These are phyloP conservation scores for Sarcophaga variegata DNA, from an alignment of 2,888 invertebrate species.

Conservation along the genomic window DNA sequence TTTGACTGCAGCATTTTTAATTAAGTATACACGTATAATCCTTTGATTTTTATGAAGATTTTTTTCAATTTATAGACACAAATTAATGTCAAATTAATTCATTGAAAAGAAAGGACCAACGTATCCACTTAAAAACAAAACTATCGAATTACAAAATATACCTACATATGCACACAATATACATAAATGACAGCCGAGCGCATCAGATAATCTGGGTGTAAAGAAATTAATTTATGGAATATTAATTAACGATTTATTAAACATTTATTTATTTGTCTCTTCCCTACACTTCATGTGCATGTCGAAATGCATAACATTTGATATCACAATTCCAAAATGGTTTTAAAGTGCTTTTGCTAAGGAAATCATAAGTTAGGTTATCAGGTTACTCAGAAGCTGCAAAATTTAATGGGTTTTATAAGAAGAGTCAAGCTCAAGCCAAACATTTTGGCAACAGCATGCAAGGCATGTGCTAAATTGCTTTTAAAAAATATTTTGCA, in stretches of 20 bases:
- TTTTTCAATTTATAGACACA: conserved; percentile 54
- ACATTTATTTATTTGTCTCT: too few relatives aligned
- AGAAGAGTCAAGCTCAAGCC: background rate
- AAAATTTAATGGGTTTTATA: background rate
- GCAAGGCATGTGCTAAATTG: too few relatives aligned
- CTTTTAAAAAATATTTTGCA: too few relatives aligned
- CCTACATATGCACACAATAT: background rate
- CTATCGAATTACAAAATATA: conserved; percentile 36
- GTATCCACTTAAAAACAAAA: background rate
- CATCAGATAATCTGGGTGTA: conserved; percentile 43
- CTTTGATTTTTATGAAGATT: conserved; percentile 57
- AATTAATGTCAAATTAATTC: conserved; percentile 65
- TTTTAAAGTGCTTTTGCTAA: background rate
- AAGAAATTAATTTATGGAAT: conserved; percentile 28
- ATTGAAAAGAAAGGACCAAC: conserved; percentile 13
- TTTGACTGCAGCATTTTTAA: conserved; percentile 32
- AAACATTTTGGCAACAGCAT: too few relatives aligned
- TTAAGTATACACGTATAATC: conserved; percentile 58
- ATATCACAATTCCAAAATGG: background rate
- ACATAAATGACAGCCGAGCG: conserved; percentile 1
- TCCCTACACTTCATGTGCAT: background rate
- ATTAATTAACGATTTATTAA: conserved; percentile 2
- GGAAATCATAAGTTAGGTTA: background rate
- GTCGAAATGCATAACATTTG: background rate
- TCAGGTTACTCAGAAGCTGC: background rate